These are phyloP conservation scores for Pipistrellus kuhlii DNA, from an alignment of 2,797 vertebrate species.

Conservation along the genomic window DNA sequence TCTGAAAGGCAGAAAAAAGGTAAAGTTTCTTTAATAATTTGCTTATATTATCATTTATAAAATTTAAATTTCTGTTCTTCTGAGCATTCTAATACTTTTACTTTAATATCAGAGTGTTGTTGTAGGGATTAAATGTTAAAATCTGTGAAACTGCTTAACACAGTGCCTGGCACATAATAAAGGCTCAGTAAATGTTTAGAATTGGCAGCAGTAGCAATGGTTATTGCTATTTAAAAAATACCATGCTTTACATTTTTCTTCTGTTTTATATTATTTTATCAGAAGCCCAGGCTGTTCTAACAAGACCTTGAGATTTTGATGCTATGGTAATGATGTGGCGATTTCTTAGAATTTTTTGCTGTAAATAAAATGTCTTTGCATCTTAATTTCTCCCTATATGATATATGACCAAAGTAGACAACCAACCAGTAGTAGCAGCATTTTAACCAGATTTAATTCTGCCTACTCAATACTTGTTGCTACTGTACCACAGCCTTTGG, in stretches of 20 bases:
- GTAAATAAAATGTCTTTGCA: conserved; percentile 1
- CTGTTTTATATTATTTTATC: conserved; percentile 57
- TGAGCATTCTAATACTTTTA: not conserved
- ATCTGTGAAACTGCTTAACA: not conserved
- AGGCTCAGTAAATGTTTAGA: conserved; percentile 46
- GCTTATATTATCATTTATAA: conserved; percentile 44
- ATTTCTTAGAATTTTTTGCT: conserved; percentile 61
- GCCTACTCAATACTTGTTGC: not conserved
- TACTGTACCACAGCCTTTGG: not conserved
- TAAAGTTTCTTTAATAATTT: conserved; percentile 49
- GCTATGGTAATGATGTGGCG: not conserved
- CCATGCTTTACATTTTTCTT: not conserved
- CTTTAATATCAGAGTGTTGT: conserved; percentile 9
- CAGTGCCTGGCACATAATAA: not conserved
- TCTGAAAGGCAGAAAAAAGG: conserved; percentile 32
- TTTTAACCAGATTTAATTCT: conserved; percentile 36
- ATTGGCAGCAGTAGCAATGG: not conserved
- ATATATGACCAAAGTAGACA: not conserved
- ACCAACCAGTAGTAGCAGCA: not conserved
- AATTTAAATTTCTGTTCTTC: conserved; percentile 57
- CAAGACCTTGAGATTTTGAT: conserved; percentile 46
- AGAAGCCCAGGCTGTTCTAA: conserved; percentile 27
- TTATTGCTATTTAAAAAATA: conserved; percentile 54
- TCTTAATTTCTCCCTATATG: conserved; percentile 55
- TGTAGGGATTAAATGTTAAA: conserved; percentile 12